Percentiles rank a stretch among this genome's conserved stretches.
Conservation (phyloP, 2,113 vertebrate species). For the Muntiacus reevesi region DNA sequence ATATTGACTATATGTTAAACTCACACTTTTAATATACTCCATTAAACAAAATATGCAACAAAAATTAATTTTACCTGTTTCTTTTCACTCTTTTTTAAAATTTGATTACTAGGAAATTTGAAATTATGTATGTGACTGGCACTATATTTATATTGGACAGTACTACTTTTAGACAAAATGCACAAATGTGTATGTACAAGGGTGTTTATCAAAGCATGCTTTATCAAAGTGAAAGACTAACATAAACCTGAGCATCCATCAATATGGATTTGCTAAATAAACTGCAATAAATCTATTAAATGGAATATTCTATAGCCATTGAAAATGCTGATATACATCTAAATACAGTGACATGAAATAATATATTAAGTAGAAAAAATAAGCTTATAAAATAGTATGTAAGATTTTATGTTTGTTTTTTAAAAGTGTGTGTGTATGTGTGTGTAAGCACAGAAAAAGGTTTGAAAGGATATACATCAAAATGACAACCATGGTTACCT, state of each 20-base stretch:
- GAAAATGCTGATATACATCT: constrained; percentile 42
- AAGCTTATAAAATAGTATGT: constrained; percentile 35
- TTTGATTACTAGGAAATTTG: background rate
- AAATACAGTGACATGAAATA: constrained; percentile 28
- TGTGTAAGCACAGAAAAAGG: background rate
- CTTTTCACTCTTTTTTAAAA: background rate
- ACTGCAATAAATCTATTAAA: constrained; percentile 43
- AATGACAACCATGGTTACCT: constrained; percentile 37
- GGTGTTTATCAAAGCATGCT: constrained; percentile 19
- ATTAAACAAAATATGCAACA: background rate
- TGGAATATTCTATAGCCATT: constrained; percentile 10
- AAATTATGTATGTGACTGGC: background rate
- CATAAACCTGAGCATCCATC: constrained; percentile 45
- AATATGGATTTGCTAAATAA: constrained; percentile 34
- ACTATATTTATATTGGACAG: background rate
- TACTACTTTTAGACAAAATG: constrained; percentile 34
- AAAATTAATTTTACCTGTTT: background rate
- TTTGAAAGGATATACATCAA: constrained; percentile 31
- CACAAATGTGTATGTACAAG: background rate
- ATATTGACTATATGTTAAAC: background rate
- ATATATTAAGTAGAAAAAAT: background rate
- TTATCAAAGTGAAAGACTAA: constrained; percentile 33
- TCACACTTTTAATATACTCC: background rate
- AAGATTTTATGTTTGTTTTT: background rate
- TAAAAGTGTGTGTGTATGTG: background rate